phyloP scores from a whole-genome alignment of 2,113 vertebrate genomes.

The Piaya cayana region DNA sequence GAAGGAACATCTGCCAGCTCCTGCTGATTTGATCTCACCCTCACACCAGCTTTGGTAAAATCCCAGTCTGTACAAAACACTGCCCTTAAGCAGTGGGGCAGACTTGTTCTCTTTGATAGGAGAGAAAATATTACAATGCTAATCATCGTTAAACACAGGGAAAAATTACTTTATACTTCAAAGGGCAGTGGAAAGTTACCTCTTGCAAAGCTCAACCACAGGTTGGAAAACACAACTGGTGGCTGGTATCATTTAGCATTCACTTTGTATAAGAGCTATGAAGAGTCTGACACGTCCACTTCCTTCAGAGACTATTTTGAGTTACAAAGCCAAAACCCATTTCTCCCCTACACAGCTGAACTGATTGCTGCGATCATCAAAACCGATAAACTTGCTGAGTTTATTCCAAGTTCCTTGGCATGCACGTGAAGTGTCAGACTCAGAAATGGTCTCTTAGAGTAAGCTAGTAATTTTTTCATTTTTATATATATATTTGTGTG shows the following conservation, averaged over 20 bases:
- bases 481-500: neutral
- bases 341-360: neutral
- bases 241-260: neutral
- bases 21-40: neutral
- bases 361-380: neutral
- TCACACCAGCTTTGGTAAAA: neutral
- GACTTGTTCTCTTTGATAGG: neutral
- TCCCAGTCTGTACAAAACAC: neutral
- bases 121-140: neutral
- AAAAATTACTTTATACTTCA: neutral
- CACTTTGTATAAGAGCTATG: neutral
- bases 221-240: neutral
- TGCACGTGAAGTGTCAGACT: neutral
- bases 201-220: neutral
- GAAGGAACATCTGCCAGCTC: neutral
- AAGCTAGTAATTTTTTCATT: neutral
- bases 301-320: neutral
- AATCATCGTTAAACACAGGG: neutral
- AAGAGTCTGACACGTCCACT: neutral
- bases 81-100: neutral
- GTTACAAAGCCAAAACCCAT: neutral
- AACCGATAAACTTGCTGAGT: neutral
- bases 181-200: neutral
- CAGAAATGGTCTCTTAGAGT: neutral
- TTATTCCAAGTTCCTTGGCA: constrained; percentile 7